Conservation (phyloP, 2,113 vertebrate genomes). For the Mormyrus iriodes region DNA sequence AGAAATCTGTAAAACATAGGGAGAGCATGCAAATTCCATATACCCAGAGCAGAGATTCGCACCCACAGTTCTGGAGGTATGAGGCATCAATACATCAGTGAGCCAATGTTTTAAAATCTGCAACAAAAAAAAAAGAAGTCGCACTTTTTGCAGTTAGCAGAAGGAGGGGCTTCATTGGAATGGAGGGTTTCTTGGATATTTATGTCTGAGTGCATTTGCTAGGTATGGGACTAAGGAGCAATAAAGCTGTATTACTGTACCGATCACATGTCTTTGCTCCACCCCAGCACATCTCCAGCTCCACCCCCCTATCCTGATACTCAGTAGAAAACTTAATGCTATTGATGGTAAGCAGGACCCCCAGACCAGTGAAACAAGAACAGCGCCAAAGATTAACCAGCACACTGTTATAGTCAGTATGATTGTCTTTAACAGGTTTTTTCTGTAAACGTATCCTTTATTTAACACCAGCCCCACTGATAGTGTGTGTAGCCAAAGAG, state of each 20-base stretch:
- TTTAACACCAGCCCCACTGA: not conserved
- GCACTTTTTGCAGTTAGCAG: not conserved
- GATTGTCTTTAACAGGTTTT: not conserved
- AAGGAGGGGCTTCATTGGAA: not conserved
- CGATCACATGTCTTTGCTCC: too few relatives aligned
- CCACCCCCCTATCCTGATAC: not conserved
- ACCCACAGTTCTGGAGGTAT: not conserved
- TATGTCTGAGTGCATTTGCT: not conserved
- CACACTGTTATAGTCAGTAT: not conserved
- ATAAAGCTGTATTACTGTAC: not conserved
- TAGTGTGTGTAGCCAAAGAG: not conserved
- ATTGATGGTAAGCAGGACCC: not conserved
- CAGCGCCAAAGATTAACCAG: not conserved
- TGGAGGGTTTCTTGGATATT: not conserved
- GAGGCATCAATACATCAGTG: not conserved
- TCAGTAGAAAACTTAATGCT: not conserved
- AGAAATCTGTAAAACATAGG: not conserved
- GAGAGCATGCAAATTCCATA: not conserved
- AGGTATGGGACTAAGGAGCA: not conserved
- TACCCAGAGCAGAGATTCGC: not conserved
- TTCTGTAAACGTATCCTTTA: not conserved
- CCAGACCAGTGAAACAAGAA: not conserved
- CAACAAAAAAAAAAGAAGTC: too few relatives aligned
- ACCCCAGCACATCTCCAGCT: not conserved
- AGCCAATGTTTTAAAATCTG: not conserved